Conservation (phyloP, 1,140 invertebrate genomes). For the Galendromus occidentalis region DNA sequence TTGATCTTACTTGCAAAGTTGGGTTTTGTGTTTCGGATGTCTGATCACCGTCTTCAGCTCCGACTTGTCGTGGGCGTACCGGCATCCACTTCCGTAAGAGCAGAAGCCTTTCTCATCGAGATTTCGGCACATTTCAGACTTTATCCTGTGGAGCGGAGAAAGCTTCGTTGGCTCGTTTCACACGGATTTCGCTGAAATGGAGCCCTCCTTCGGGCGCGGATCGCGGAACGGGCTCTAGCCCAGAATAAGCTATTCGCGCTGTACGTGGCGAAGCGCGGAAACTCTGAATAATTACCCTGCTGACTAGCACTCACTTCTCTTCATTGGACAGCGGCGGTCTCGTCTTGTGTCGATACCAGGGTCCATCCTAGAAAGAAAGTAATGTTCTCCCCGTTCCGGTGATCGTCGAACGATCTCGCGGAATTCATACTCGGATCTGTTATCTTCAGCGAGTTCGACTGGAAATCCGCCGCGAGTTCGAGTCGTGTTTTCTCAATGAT, state of each 20-base stretch:
- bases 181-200: too few relatives aligned
- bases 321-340: not conserved
- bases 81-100: not conserved
- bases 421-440: too few relatives aligned
- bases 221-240: too few relatives aligned
- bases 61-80: not conserved
- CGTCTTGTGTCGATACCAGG: not conserved
- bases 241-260: too few relatives aligned
- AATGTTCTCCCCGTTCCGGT: too few relatives aligned
- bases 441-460: too few relatives aligned
- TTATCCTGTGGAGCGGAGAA: not conserved
- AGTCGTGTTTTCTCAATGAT: too few relatives aligned
- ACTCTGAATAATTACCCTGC: too few relatives aligned
- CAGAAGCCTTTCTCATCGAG: not conserved
- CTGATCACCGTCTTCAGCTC: not conserved
- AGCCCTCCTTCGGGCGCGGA: too few relatives aligned
- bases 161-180: not conserved
- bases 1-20: not conserved
- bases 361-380: not conserved
- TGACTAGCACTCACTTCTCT: not conserved
- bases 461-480: too few relatives aligned
- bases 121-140: not conserved
- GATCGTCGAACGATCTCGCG: too few relatives aligned
- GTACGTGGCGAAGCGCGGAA: too few relatives aligned
- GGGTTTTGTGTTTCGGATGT: not conserved